Evolutionary conservation across 2,113 vertebrate genomes (phyloP).

Genomic region (Petrocephalus zakoni): DNA sequence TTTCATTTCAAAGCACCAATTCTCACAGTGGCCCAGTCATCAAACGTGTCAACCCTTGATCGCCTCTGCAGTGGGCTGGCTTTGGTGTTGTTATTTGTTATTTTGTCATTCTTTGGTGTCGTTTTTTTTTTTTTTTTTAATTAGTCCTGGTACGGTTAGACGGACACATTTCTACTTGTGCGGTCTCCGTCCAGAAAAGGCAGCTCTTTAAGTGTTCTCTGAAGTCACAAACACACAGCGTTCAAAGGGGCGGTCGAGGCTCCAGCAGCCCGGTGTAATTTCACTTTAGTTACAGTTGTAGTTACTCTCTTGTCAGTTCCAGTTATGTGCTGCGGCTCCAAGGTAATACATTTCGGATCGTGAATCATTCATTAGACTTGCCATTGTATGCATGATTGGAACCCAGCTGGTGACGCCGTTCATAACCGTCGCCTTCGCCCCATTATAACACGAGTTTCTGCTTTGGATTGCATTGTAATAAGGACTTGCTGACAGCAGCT

Average conservation of each 20-base stretch:
- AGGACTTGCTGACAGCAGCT: neutral
- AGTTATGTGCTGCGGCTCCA: neutral
- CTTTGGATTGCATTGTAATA: constrained; percentile 9
- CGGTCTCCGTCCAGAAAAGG: neutral
- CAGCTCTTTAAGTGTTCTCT: neutral
- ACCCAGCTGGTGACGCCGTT: neutral
- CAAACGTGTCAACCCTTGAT: neutral
- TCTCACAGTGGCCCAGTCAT: neutral
- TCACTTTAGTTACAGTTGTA: neutral
- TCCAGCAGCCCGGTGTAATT: neutral
- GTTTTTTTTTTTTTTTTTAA: neutral
- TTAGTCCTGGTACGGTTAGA: no score
- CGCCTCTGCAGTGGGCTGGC: neutral
- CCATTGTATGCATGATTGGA: constrained; percentile 11
- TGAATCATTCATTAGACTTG: constrained; percentile 10
- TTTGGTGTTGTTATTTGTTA: neutral
- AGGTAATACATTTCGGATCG: neutral
- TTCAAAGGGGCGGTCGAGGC: neutral
- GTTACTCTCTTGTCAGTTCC: neutral
- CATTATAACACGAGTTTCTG: neutral
- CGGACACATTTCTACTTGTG: neutral
- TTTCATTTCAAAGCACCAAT: neutral
- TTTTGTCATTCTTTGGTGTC: neutral
- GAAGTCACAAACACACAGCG: neutral
- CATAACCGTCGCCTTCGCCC: no score